Evolutionary conservation across 2,888 invertebrate genomes (phyloP), one percentile per base, ranked within the genome.

Genomic region (Macrosoma leucophasiata): DNA sequence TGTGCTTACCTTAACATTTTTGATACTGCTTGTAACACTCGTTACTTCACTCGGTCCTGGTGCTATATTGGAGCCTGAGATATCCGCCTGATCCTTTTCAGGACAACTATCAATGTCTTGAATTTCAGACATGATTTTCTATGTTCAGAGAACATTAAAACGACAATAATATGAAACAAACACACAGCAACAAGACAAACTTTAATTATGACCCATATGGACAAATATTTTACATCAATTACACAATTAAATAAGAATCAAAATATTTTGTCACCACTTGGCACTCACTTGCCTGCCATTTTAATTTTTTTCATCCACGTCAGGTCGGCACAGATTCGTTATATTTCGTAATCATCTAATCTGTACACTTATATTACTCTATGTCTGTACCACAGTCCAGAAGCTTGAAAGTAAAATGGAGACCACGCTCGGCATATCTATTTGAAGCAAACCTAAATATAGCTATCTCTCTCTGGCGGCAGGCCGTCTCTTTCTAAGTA

Each of bases 111-210:
- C 62, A 61, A 68, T 68, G 60, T 76, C 72, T 73, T 73, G 71
- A 56, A 63, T 67, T 62, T 77, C 74, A 61, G 82, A 79, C 82
- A 84, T 84, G 52, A 54, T 61, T 62, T 62, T 56, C 43, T 54
- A 52, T 55, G 52, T 57, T 58, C 63, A 56, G 62, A 61, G 62
- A 65, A 79, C 84, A 79, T 79, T 62, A 76, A 69, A 48, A 46
- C 48, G 43, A 46, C 38, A 29, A 43, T 20, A 39, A 29, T 22
- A n/a, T n/a, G n/a, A n/a, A n/a, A n/a, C n/a, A n/a, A n/a, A n/a
- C n/a, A n/a, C n/a, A n/a, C n/a, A n/a, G n/a, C n/a, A n/a, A n/a
- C n/a, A n/a, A n/a, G n/a, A n/a, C n/a, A n/a, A n/a, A n/a, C n/a
- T n/a, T n/a, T n/a, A n/a, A n/a, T n/a, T n/a, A n/a, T n/a, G n/a